phyloP scores from a whole-genome alignment of 2,888 invertebrate genomes.

The Furcula furcula region DNA sequence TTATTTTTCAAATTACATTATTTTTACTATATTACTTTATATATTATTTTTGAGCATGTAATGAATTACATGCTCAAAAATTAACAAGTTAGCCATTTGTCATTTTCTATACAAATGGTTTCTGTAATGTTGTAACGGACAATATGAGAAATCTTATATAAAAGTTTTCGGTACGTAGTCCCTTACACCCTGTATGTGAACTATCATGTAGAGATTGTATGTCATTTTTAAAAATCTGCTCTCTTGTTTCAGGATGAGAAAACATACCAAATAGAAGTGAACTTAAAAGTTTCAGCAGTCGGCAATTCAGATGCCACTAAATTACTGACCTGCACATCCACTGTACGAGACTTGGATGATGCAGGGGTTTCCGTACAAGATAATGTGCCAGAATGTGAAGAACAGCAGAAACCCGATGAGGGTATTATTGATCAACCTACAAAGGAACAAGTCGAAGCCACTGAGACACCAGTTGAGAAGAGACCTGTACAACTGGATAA shows the following conservation, averaged over 20 bases:
- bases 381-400: constrained; percentile 45
- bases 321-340: constrained; percentile 52
- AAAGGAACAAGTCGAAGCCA: constrained; percentile 10
- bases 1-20: too few species aligned
- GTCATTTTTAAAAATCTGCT: too few species aligned
- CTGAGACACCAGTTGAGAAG: constrained; percentile 29
- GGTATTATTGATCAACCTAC: background rate
- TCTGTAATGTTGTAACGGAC: too few species aligned
- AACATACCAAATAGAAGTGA: constrained; percentile 47
- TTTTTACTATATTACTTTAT: too few species aligned
- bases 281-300: constrained; percentile 46
- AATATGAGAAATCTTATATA: too few species aligned
- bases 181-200: too few species aligned
- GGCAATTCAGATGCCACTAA: constrained; percentile 39
- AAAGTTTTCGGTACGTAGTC: too few species aligned
- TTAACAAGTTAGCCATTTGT: too few species aligned
- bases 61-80: too few species aligned
- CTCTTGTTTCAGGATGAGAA: constrained; percentile 46
- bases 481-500: constrained; percentile 58
- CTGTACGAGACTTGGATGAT: constrained; percentile 40
- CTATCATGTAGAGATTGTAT: too few species aligned
- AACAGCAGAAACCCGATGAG: constrained; percentile 14
- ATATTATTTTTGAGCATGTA: too few species aligned
- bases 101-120: too few species aligned
- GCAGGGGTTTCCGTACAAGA: constrained; percentile 38